Conservation (phyloP, 1,140 invertebrate genomes). For the Rhyzopertha dominica region DNA sequence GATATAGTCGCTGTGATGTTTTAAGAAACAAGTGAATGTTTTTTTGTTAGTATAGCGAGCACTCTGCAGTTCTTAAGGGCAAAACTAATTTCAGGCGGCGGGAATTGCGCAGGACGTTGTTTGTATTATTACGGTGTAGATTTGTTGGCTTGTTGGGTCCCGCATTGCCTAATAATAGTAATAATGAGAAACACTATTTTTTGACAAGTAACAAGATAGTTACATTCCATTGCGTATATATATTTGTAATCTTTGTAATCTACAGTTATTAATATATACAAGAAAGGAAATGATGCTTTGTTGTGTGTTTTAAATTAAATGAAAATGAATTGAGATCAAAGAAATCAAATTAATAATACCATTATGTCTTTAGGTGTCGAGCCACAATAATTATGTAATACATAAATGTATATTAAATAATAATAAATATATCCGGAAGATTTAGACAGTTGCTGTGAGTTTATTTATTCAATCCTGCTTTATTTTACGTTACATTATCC, state of each 20-base stretch:
- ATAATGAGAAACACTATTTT: constrained; percentile 37
- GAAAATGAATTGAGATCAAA: constrained; percentile 15
- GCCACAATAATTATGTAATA: constrained; percentile 43
- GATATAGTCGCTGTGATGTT: constrained; percentile 37
- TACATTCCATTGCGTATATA: constrained; percentile 24
- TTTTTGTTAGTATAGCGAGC: no score
- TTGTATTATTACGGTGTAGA: no score
- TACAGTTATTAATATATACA: neutral
- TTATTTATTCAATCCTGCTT: no score
- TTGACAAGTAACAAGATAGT: constrained; percentile 29
- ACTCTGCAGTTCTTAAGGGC: constrained; percentile 12
- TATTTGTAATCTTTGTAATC: constrained; percentile 30
- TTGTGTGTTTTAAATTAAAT: constrained; percentile 38
- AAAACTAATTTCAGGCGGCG: constrained; percentile 8
- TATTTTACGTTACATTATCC: no score
- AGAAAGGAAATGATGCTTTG: constrained; percentile 25
- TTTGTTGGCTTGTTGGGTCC: no score
- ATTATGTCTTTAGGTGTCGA: constrained; percentile 39
- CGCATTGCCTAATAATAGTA: no score
- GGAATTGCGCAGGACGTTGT: no score
- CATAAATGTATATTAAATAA: constrained; percentile 39
- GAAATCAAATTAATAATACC: constrained; percentile 41
- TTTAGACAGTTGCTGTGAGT: no score
- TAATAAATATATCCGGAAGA: constrained; percentile 25
- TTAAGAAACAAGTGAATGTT: no score